Evolutionary conservation across 1,140 invertebrate genomes (phyloP).

Genomic region (Panonychus citri): DNA sequence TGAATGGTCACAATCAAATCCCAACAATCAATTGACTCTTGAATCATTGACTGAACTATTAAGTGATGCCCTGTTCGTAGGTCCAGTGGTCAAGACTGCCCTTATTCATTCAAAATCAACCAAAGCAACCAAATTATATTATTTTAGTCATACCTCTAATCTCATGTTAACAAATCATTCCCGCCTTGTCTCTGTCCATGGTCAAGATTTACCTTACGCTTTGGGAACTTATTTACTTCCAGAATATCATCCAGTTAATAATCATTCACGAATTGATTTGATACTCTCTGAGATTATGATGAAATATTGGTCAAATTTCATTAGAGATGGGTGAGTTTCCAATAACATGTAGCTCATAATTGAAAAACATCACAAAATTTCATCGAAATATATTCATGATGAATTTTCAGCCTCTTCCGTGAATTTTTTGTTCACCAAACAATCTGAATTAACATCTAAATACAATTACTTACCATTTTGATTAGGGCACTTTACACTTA

Average conservation of each 20-base stretch:
- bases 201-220: conserved; percentile 30
- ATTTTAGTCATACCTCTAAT: conserved; percentile 39
- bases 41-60: conserved; percentile 80
- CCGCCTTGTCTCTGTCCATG: background rate
- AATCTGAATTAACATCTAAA: too few relatives aligned
- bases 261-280: too few relatives aligned
- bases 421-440: too few relatives aligned
- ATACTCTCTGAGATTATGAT: conserved; percentile 31
- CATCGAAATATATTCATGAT: too few relatives aligned
- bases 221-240: conserved; percentile 38
- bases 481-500: too few relatives aligned
- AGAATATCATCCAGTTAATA: conserved; percentile 16
- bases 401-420: too few relatives aligned
- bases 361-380: too few relatives aligned
- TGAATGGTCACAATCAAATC: conserved; percentile 77
- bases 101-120: conserved; percentile 48
- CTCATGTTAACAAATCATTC: conserved; percentile 46
- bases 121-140: conserved; percentile 2
- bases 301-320: conserved; percentile 29
- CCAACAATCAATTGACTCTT: conserved; percentile 70
- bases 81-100: conserved; percentile 68
- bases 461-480: too few relatives aligned
- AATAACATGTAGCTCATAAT: too few relatives aligned
- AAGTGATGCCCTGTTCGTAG: conserved; percentile 74
- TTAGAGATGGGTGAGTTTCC: conserved; percentile 26